Conservation (phyloP, 2,888 invertebrate species). For the Drosophila prostipennis region DNA sequence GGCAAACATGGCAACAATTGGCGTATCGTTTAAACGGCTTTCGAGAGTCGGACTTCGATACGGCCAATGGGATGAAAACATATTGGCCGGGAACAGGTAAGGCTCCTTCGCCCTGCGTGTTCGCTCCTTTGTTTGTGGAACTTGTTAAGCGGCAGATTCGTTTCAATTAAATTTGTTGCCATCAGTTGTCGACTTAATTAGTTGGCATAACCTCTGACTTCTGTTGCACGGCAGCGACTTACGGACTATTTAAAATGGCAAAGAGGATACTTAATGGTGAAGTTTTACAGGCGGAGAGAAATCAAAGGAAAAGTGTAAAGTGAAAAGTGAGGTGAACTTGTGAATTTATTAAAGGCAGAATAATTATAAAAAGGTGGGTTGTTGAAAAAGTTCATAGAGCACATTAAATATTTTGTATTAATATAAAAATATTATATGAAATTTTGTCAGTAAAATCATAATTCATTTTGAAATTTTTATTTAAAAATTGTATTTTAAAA, state of each 20-base stretch:
- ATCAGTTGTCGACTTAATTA: slow-evolving; percentile 71
- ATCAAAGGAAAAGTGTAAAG: slow-evolving; percentile 1
- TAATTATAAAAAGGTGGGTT: background rate
- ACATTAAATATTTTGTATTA: background rate
- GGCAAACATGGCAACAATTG: slow-evolving; percentile 53
- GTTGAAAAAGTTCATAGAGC: background rate
- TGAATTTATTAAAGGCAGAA: background rate
- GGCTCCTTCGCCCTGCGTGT: background rate
- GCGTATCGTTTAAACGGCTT: slow-evolving; percentile 63
- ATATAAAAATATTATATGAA: too few relatives aligned
- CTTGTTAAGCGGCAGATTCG: slow-evolving; percentile 64
- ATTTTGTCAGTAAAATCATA: too few relatives aligned
- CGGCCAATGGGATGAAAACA: slow-evolving; percentile 1
- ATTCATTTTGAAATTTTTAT: too few relatives aligned
- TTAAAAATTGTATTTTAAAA: too few relatives aligned
- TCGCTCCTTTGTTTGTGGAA: slow-evolving; percentile 37
- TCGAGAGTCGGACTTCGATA: slow-evolving; percentile 51
- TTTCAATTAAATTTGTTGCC: slow-evolving; percentile 74
- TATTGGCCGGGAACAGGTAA: background rate
- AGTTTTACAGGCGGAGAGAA: background rate
- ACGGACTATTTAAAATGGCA: background rate
- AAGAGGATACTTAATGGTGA: background rate
- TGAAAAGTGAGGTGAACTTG: background rate
- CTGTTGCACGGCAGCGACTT: slow-evolving; percentile 13
- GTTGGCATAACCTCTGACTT: slow-evolving; percentile 57